Evolutionary conservation across 2,888 invertebrate species (phyloP).

Genomic region (Cataglyphis livida): DNA sequence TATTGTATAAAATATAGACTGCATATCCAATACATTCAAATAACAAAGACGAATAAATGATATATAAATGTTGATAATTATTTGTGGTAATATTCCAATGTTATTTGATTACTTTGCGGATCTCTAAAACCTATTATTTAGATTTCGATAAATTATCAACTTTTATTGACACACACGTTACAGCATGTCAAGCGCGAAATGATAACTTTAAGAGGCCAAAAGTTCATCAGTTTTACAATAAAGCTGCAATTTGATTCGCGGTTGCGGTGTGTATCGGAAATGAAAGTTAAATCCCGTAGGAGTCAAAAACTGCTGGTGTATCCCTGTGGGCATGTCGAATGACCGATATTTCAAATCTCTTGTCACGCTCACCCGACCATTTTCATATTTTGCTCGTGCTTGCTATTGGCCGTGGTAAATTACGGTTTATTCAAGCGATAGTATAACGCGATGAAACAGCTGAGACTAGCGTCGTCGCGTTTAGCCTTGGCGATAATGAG

Average conservation of each 20-base stretch:
- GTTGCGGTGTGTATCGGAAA: constrained; percentile 16
- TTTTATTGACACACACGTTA: neutral
- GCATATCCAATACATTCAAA: neutral
- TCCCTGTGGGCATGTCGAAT: constrained; percentile 7
- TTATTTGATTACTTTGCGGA: neutral
- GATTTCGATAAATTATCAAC: neutral
- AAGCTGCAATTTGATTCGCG: neutral
- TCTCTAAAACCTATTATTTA: neutral
- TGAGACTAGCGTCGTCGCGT: neutral
- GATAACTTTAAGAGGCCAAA: neutral
- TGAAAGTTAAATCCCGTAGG: constrained; percentile 40
- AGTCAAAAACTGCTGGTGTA: neutral
- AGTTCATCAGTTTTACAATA: constrained; percentile 18
- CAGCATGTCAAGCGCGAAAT: neutral
- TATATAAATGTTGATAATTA: neutral
- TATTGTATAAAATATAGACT: neutral
- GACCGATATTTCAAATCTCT: neutral
- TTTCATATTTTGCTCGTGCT: constrained; percentile 13
- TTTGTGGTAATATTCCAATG: neutral
- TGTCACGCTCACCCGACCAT: neutral
- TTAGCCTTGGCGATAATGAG: too few species aligned
- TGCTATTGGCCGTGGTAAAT: neutral
- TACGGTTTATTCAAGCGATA: constrained; percentile 37
- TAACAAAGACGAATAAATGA: neutral
- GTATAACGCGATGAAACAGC: neutral